Percentiles rank a stretch among this genome's conserved stretches.
phyloP scores from a whole-genome alignment of 2,113 vertebrate genomes.

The Anhinga rufa region DNA sequence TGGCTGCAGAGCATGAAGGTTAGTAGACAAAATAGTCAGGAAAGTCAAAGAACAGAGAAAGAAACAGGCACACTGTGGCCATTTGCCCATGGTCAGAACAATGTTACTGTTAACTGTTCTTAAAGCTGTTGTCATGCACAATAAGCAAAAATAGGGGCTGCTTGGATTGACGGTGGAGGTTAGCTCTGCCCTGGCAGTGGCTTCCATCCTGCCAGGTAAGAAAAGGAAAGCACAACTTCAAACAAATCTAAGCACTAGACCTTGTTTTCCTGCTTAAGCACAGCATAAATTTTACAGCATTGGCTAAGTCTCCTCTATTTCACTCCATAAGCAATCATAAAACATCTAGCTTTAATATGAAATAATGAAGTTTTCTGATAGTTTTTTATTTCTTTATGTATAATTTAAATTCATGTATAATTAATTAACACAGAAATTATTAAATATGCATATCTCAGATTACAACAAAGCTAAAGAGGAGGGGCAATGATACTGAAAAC shows the following conservation, averaged over 20 bases:
- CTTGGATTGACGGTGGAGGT: background rate
- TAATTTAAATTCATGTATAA: constrained; percentile 5
- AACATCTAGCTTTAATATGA: constrained; percentile 12
- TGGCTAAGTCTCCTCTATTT: background rate
- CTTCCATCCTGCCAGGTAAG: background rate
- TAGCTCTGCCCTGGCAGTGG: background rate
- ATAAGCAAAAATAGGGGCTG: background rate
- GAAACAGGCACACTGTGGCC: background rate
- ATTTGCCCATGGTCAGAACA: background rate
- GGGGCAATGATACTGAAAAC: background rate
- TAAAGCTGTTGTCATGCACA: background rate
- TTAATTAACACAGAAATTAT: background rate
- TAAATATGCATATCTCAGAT: background rate
- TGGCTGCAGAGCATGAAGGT: background rate
- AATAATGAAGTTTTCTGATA: constrained; percentile 34
- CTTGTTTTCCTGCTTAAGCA: background rate
- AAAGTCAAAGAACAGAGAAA: background rate
- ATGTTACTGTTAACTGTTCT: background rate
- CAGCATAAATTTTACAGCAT: background rate
- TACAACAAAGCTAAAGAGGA: background rate
- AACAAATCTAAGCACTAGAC: background rate
- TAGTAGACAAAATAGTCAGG: background rate
- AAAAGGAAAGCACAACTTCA: background rate
- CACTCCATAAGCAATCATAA: background rate
- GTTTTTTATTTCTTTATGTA: background rate